Base-by-base conservation (phyloP, 2,113 vertebrate genomes). In the Labrus mixtus region DNA sequence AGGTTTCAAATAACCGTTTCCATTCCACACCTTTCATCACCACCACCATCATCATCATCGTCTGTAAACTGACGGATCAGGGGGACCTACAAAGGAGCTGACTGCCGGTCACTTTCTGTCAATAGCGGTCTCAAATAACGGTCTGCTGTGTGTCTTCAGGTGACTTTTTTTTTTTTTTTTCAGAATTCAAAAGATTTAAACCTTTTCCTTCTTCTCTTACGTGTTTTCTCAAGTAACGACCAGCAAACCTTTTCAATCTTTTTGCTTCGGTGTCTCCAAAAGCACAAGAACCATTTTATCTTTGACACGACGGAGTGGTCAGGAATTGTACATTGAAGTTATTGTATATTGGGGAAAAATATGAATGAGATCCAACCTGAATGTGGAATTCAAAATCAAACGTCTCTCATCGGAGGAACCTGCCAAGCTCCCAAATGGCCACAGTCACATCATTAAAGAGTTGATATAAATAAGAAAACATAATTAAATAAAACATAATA, bases 381-480 rank as follows among this genome's bases (percentile, higher is more conserved):
- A 87, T 87, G 66, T 82, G 77, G 46, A 46, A 76, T 8, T 75
- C 66, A 39, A 50, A 80, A 60, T 77, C 76, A 66, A 46, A 67
- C 46, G 54, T n/a, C 29, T 67, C 5, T 16, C 16, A 33, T 65
- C 66, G 12, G 17, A 51, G 48, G 48, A 51, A n/a, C 19, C 48
- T 51, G 48, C 19, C 48, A n/a, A n/a, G 7, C 48, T 10, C 19
- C 19, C 10, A 19, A 51, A 20, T n/a, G 48, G 19, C 48, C 1
- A 8, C 19, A 37, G 25, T 53, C 19, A 6, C 5, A 3, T 78
- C 23, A 45, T 60, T 45, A 53, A 50, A 15, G 7, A 57, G 36
- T 29, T 53, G 61, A 69, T 33, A 25, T 16, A 10, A 62, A 29
- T 39, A 16, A 56, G 51, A 71, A 22, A 41, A n/a, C 55, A 57